Percentiles rank a stretch among this genome's conserved stretches.
Conservation (phyloP, 1,140 invertebrate genomes). For the Trachelipus rathkii region DNA sequence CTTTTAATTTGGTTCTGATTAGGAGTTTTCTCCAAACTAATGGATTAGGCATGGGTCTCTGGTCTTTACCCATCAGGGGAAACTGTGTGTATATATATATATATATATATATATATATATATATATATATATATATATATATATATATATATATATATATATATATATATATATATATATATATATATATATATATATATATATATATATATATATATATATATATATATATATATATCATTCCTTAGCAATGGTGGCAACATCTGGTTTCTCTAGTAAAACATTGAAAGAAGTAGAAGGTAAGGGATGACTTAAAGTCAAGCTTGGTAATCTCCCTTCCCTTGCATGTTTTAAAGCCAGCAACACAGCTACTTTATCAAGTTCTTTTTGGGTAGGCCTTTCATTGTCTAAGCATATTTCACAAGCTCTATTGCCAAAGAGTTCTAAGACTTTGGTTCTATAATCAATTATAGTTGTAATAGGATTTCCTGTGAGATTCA, state of each 20-base stretch:
- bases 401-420: slow-evolving; percentile 82
- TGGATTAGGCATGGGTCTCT: too few species aligned
- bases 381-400: slow-evolving; percentile 75
- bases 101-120: too few species aligned
- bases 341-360: slow-evolving; percentile 72
- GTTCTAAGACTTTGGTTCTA: slow-evolving; percentile 78
- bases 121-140: too few species aligned
- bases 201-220: too few species aligned
- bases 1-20: too few species aligned
- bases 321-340: slow-evolving; percentile 50
- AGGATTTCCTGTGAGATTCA: slow-evolving; percentile 82
- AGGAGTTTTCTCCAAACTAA: too few species aligned
- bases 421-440: slow-evolving; percentile 69
- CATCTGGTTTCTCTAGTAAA: not conserved
- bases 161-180: too few species aligned
- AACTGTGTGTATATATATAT: too few species aligned
- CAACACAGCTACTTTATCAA: slow-evolving; percentile 83
- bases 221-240: not conserved
- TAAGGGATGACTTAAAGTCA: not conserved
- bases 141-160: too few species aligned
- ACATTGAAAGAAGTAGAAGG: not conserved
- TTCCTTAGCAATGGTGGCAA: not conserved
- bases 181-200: too few species aligned
- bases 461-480: slow-evolving; percentile 83
- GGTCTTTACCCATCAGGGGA: too few species aligned